Evolutionary conservation across 2,797 vertebrate genomes (phyloP).

Genomic region (Sebastes hubbsi): DNA sequence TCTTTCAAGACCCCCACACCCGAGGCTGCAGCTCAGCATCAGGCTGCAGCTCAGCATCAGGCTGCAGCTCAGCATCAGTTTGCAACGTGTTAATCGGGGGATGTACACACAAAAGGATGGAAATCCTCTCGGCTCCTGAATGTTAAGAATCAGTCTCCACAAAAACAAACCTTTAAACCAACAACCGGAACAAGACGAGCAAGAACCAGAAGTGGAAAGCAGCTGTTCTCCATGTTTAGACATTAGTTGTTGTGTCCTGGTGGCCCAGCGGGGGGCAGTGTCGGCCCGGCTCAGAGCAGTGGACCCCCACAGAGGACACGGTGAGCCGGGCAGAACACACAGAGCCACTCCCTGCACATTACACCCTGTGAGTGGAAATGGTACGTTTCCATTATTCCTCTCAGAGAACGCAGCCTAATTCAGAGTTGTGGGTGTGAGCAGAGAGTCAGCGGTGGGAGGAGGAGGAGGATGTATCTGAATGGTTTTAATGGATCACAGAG

Average conservation of each 20-base stretch:
- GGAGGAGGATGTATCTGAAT: neutral
- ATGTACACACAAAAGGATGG: accelerated
- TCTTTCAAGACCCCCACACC: neutral
- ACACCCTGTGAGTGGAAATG: conserved; percentile 26
- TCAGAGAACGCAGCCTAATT: neutral
- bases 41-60: neutral
- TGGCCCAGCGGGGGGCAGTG: conserved; percentile 72
- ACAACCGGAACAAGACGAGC: neutral
- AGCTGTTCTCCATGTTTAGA: neutral
- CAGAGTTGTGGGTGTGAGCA: neutral
- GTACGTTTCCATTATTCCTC: conserved; percentile 22
- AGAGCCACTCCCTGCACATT: conserved; percentile 58
- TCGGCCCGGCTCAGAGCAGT: conserved; percentile 17
- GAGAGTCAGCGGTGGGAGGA: conserved; percentile 2
- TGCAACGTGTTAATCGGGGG: neutral
- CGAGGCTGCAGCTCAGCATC: neutral
- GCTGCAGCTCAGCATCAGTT: neutral
- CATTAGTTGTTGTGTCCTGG: neutral
- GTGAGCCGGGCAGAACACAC: neutral
- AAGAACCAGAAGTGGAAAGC: neutral
- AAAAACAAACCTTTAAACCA: neutral
- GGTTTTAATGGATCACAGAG: conserved; percentile 25
- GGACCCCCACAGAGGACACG: conserved; percentile 4
- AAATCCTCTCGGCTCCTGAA: neutral
- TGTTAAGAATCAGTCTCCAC: neutral